Evolutionary conservation across 2,797 vertebrate genomes (phyloP).

Genomic region (Psittacula echo): DNA sequence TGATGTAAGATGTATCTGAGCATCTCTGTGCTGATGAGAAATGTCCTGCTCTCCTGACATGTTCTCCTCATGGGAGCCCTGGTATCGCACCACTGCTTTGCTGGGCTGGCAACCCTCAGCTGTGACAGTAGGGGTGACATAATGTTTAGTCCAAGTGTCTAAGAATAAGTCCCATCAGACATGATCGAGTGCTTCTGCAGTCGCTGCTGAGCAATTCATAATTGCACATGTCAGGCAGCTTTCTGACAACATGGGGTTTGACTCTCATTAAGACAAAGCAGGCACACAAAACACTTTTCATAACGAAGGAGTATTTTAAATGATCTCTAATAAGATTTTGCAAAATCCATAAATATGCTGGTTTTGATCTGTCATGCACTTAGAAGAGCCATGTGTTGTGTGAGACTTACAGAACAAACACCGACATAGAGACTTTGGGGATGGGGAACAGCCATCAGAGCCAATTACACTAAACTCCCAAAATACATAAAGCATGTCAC

Average conservation of each 20-base stretch:
- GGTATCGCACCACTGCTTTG: background rate
- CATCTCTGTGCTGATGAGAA: background rate
- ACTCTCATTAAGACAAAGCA: background rate
- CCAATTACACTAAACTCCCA: background rate
- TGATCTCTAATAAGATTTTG: background rate
- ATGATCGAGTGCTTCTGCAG: background rate
- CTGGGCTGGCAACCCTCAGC: background rate
- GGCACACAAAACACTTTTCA: background rate
- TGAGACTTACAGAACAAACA: background rate
- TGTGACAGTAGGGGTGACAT: background rate
- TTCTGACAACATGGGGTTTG: background rate
- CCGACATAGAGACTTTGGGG: background rate
- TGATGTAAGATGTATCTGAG: background rate
- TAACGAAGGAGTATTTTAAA: background rate
- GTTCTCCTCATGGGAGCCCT: background rate
- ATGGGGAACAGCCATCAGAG: slow-evolving; percentile 3
- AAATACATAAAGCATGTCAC: slow-evolving; percentile 50
- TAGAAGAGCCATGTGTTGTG: background rate
- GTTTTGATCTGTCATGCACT: background rate
- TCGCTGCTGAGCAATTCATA: background rate
- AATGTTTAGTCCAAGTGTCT: background rate
- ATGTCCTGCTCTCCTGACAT: background rate
- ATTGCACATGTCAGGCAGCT: background rate
- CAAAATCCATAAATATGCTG: slow-evolving; percentile 11
- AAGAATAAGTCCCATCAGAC: background rate